A percentile compares a stretch with the other conserved stretches of the same genome.
phyloP scores from a whole-genome alignment of 2,797 vertebrate genomes.

The Clarias platycephalus region DNA sequence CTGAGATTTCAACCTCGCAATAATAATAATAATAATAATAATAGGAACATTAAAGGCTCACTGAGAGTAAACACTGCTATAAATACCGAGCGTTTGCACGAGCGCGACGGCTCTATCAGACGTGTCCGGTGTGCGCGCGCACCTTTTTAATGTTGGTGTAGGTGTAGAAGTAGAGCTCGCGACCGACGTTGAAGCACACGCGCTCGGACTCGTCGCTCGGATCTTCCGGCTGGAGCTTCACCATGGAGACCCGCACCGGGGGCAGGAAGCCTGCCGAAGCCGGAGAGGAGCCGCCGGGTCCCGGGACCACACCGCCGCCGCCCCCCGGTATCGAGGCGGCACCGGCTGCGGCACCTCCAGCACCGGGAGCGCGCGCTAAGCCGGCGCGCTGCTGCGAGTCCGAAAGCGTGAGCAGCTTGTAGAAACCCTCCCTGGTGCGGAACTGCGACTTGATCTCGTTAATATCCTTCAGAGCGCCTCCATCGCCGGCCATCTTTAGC shows the following conservation, averaged over 20 bases:
- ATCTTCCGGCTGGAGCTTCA: constrained; percentile 85
- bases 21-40: background rate
- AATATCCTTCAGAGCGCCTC: constrained; percentile 81
- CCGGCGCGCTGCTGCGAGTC: constrained; percentile 84
- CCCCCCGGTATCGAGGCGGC: constrained; percentile 61
- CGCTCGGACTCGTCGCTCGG: constrained; percentile 83
- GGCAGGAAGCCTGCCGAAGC: constrained; percentile 78
- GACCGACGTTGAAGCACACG: constrained; percentile 89
- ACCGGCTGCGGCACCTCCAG: constrained; percentile 71
- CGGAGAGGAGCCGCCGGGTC: constrained; percentile 78
- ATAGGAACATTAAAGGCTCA: background rate
- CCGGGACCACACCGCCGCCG: constrained; percentile 76
- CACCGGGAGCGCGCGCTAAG: constrained; percentile 71
- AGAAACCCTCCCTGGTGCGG: constrained; percentile 89
- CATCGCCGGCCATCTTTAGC: constrained; percentile 84
- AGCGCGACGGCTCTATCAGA: too few species aligned
- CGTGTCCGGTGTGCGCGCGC: constrained; percentile 47
- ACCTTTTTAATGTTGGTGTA: constrained; percentile 89
- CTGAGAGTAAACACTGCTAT: background rate
- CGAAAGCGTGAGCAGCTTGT: constrained; percentile 88
- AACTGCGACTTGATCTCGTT: constrained; percentile 93
- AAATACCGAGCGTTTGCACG: too few species aligned
- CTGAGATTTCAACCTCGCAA: background rate
- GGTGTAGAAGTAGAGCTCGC: constrained; percentile 89
- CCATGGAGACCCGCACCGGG: constrained; percentile 86